phyloP scores from a whole-genome alignment of 2,797 vertebrate species.

The Poeciliopsis presidionis region DNA sequence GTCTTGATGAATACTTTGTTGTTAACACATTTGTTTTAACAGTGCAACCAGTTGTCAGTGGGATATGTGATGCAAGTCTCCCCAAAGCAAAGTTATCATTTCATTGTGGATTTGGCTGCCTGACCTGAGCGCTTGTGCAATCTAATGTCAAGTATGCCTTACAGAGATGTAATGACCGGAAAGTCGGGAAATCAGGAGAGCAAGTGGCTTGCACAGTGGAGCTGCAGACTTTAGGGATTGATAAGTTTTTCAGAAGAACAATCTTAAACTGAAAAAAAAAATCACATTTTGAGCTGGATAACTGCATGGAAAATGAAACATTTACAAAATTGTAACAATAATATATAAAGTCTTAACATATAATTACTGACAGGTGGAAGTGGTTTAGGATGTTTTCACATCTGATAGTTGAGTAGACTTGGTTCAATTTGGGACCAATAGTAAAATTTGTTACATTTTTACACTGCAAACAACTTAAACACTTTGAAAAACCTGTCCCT shows the following conservation, averaged over 20 bases:
- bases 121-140: slow-evolving; percentile 4
- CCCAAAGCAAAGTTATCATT: neutral
- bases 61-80: neutral
- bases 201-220: neutral
- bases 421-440: too few relatives aligned
- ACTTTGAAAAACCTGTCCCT: too few relatives aligned
- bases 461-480: too few relatives aligned
- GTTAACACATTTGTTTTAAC: slow-evolving; percentile 2
- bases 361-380: neutral
- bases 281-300: neutral
- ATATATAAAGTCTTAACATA: neutral
- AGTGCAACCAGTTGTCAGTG: neutral
- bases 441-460: too few relatives aligned
- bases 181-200: slow-evolving; percentile 23
- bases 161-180: slow-evolving; percentile 23
- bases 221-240: neutral
- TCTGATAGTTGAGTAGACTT: too few relatives aligned
- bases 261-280: neutral
- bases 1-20: slow-evolving; percentile 24
- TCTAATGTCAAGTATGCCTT: slow-evolving; percentile 13
- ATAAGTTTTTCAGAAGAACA: neutral
- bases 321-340: neutral
- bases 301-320: neutral
- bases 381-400: too few relatives aligned
- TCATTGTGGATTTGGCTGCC: neutral